Conservation (phyloP, 37 sponge, comb jelly and placozoan genomes). For the Spongilla lacustris region DNA sequence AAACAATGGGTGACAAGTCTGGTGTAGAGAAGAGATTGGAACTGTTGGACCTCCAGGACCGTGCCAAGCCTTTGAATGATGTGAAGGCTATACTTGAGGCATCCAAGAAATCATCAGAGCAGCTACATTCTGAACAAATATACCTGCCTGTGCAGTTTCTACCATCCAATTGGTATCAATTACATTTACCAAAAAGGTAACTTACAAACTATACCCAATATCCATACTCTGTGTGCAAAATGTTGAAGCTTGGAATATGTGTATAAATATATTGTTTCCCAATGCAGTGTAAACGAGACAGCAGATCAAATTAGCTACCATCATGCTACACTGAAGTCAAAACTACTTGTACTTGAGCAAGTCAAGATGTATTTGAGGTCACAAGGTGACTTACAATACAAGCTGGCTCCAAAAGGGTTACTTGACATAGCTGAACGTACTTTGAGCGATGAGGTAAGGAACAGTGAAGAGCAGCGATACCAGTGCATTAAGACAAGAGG, state of each 20-base stretch:
- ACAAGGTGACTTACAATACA: background rate
- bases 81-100: constrained; percentile 28
- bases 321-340: background rate
- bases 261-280: background rate
- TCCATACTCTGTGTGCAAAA: no score
- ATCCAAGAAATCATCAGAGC: background rate
- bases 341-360: background rate
- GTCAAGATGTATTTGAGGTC: background rate
- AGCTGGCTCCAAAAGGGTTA: background rate
- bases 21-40: constrained; percentile 31
- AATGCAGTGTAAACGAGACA: background rate
- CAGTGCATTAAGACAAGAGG: background rate
- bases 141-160: constrained; percentile 34
- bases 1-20: constrained; percentile 27
- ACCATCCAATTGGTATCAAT: constrained; percentile 39
- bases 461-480: background rate
- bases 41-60: constrained; percentile 15
- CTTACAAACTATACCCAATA: no score
- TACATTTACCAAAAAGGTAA: background rate
- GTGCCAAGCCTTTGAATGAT: constrained; percentile 1
- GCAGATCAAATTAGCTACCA: background rate
- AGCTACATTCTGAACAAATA: background rate
- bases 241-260: background rate
- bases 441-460: background rate
- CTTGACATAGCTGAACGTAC: background rate